Base-by-base conservation (phyloP, 1,140 invertebrate species). In the Drosophila insularis region DNA sequence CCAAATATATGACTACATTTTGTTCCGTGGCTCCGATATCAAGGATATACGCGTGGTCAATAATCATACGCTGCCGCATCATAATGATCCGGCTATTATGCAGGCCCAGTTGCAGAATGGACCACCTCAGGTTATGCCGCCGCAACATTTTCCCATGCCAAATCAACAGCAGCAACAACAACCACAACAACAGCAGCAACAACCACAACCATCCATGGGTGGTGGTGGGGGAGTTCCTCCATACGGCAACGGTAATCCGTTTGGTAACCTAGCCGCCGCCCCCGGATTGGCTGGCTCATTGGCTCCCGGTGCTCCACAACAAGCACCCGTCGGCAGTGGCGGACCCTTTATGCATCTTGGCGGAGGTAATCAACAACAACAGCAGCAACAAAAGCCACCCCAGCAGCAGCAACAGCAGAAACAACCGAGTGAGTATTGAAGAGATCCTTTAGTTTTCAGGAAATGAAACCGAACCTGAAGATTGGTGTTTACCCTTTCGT, bases 1-100 rank as follows among this genome's bases (percentile, higher is more conserved):
- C 93, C 98, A 99, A 93, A 96, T 99, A 37, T 99, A 99, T 93
- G 99, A 99, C 89, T 99, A 98, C 92, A 99, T 99, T 78, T 95
- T 99, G 60, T 99, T 99, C 93, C 94, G 98, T 74, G 99, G 98
- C 31, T 96, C 97, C 78, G 99, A 99, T 92, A 99, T 99, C 89
- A 99, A 99, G 93, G 99, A 99, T 92, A 98, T 99, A 81, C 95
- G 98, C 92, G 98, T 99, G 67, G 95, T 98, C 50, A 96, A 96
- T 90, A 96, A 87, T 62, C 82, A 95, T 94, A 95, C 95, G 46
- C 93, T 94, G 63, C 93, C 95, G 31, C 94, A 97, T 91, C 93
- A 97, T 91, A 95, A 98, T 94, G 98, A 99, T 94, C 98, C 98
- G 62, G 98, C 98, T 54, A 99, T 99, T 92, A 97, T 99, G 92